These are phyloP conservation scores for Triplophysa dalaica DNA, from an alignment of 2,113 vertebrate species.

Conservation along the genomic window DNA sequence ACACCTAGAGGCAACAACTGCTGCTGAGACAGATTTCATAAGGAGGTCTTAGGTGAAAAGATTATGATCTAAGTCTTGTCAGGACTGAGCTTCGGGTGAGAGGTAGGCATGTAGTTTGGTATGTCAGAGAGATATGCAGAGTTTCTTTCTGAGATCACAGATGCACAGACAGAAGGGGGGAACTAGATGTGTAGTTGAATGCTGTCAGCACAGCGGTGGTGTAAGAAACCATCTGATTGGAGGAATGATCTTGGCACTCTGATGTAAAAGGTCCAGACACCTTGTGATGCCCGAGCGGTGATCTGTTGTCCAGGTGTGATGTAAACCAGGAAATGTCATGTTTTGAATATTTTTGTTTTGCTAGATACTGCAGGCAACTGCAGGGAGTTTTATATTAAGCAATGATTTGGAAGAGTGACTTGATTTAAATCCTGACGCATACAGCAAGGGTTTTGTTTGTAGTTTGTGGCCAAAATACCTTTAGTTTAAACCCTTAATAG, in stretches of 20 bases:
- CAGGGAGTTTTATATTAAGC: neutral
- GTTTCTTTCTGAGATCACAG: constrained; percentile 11
- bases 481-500: no score
- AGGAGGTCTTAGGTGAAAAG: neutral
- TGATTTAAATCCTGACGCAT: neutral
- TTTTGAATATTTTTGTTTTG: neutral
- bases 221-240: neutral
- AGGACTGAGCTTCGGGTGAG: constrained; percentile 20
- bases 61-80: constrained; percentile 3
- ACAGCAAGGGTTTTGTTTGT: no score
- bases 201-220: constrained; percentile 14
- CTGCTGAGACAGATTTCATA: constrained; percentile 5
- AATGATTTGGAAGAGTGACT: neutral
- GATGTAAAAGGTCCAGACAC: neutral
- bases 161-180: constrained; percentile 2
- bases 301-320: neutral
- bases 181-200: neutral
- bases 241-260: neutral
- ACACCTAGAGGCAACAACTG: neutral
- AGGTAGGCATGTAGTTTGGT: constrained; percentile 1
- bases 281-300: neutral
- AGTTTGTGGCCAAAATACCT: no score
- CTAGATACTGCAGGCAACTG: neutral
- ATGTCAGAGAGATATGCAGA: constrained; percentile 25
- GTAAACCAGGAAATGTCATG: neutral